Evolutionary conservation across 2,113 vertebrate species (phyloP).

Genomic region (Rousettus leschenaultii): DNA sequence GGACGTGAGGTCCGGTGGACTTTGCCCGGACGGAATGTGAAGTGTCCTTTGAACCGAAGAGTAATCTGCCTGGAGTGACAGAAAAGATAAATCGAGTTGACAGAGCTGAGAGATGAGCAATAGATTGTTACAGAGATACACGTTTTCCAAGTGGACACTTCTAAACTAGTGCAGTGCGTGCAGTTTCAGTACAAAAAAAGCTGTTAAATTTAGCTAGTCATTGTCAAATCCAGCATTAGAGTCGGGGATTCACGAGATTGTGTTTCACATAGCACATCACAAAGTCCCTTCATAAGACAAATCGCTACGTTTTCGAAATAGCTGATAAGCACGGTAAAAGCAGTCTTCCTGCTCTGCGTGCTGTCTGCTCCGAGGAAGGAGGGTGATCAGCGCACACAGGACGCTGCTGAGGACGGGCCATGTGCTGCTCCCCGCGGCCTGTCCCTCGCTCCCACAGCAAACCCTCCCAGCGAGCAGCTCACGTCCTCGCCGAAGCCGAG

Average conservation of each 20-base stretch:
- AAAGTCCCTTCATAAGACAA: background rate
- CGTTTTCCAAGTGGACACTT: background rate
- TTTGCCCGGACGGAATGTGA: background rate
- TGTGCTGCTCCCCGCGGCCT: background rate
- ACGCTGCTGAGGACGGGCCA: background rate
- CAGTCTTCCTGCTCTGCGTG: background rate
- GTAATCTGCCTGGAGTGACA: background rate
- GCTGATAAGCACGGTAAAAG: background rate
- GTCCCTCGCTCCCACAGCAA: background rate
- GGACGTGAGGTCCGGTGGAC: fast-evolving
- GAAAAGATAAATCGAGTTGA: background rate
- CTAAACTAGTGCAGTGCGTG: background rate
- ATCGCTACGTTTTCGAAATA: background rate
- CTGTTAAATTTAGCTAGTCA: background rate
- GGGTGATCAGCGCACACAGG: background rate
- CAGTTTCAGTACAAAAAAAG: background rate
- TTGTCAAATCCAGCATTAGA: background rate
- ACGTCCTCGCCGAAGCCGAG: background rate
- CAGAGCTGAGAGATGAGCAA: background rate
- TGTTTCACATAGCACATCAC: background rate
- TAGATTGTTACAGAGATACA: background rate
- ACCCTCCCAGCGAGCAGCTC: background rate
- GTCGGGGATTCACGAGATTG: background rate
- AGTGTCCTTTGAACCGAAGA: background rate
- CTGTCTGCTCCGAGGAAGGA: background rate